phyloP scores from a whole-genome alignment of 1,140 invertebrate genomes.

The Drosophila repleta region DNA sequence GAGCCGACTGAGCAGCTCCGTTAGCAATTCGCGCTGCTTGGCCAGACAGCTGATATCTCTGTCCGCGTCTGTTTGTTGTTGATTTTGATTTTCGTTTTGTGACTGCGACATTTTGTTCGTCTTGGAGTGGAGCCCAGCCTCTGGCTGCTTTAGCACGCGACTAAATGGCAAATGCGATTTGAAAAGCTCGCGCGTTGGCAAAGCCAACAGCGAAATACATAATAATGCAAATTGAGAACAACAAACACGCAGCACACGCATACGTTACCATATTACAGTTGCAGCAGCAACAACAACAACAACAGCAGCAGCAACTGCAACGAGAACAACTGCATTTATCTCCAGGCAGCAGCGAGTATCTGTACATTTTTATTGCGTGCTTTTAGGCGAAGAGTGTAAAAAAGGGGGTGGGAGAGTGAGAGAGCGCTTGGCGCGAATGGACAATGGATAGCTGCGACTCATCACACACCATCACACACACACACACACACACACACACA shows the following conservation, averaged over 20 bases:
- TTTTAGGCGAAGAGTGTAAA: slow-evolving; percentile 39
- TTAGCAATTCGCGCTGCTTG: slow-evolving; percentile 30
- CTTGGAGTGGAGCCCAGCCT: slow-evolving; percentile 13
- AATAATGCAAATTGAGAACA: slow-evolving; percentile 53
- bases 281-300: slow-evolving; percentile 16
- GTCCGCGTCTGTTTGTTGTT: slow-evolving; percentile 15
- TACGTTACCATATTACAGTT: slow-evolving; percentile 46
- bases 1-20: slow-evolving; percentile 38
- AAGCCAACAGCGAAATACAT: slow-evolving; percentile 32
- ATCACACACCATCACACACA: background rate
- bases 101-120: slow-evolving; percentile 16
- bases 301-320: background rate
- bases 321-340: background rate
- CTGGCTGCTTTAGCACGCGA: slow-evolving; percentile 22
- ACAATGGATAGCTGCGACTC: no score
- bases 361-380: slow-evolving; percentile 15
- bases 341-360: background rate
- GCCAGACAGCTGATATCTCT: no score
- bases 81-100: slow-evolving; percentile 8
- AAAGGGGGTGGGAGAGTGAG: background rate
- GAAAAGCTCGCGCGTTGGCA: slow-evolving; percentile 9
- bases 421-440: background rate
- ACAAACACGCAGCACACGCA: slow-evolving; percentile 15
- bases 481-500: background rate
- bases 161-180: slow-evolving; percentile 31